phyloP scores from a whole-genome alignment of 2,797 vertebrate species.

The Toxotes lorentzi region DNA sequence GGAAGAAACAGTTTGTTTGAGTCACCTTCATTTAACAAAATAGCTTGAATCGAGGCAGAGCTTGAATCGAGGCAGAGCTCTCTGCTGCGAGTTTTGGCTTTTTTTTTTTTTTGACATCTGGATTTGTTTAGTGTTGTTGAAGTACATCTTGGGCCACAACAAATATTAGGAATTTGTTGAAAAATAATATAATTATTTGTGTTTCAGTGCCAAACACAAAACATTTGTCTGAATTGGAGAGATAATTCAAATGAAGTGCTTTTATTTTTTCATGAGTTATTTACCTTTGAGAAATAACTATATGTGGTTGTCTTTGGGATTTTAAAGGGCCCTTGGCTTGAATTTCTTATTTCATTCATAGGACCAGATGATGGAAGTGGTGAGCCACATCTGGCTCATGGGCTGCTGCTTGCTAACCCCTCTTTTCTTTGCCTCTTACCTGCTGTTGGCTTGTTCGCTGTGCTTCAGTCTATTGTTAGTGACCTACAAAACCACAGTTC shows the following conservation, averaged over 20 bases:
- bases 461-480: neutral
- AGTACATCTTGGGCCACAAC: too few species aligned
- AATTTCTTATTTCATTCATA: neutral
- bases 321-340: neutral
- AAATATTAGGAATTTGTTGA: neutral
- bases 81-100: neutral
- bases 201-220: neutral
- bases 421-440: neutral
- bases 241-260: neutral
- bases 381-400: neutral
- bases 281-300: neutral
- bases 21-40: neutral
- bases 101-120: neutral
- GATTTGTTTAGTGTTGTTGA: neutral
- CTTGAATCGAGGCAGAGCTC: neutral
- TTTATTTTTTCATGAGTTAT: neutral
- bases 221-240: too few species aligned
- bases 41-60: too few species aligned
- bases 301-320: neutral
- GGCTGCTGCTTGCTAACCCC: neutral
- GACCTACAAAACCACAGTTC: slow-evolving; percentile 3
- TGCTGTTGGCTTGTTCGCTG: neutral
- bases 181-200: neutral
- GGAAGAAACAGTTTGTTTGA: slow-evolving; percentile 8
- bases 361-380: neutral